A percentile compares a stretch with the other conserved stretches of the same genome.
Conservation (phyloP, 2,888 invertebrate species). For the Anarsia innoxiella region DNA sequence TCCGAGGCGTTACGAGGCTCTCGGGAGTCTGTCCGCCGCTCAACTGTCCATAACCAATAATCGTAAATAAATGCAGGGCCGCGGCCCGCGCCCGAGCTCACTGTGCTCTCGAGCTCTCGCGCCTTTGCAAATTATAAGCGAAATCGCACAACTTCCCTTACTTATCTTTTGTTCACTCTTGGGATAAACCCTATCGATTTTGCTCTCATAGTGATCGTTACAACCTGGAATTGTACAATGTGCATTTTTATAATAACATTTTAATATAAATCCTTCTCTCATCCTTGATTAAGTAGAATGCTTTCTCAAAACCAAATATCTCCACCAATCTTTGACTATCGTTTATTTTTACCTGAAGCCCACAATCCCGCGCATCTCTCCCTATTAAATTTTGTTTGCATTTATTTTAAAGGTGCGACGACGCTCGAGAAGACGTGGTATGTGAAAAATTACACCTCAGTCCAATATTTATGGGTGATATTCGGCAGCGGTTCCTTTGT, state of each 20-base stretch:
- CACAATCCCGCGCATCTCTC: constrained; percentile 73
- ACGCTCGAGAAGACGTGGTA: constrained; percentile 72
- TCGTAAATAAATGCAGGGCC: constrained; percentile 64
- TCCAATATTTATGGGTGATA: constrained; percentile 76
- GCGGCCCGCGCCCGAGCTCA: constrained; percentile 29
- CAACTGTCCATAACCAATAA: constrained; percentile 74
- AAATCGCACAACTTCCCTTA: constrained; percentile 19
- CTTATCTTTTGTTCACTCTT: constrained; percentile 18
- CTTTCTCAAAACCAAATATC: constrained; percentile 52
- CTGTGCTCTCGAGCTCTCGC: constrained; percentile 17
- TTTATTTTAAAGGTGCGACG: constrained; percentile 76
- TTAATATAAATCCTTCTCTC: too few species aligned
- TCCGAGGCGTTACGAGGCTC: constrained; percentile 71
- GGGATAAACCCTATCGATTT: constrained; percentile 11
- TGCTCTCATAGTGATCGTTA: background rate
- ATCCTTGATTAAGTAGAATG: constrained; percentile 21
- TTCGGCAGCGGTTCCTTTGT: constrained; percentile 76
- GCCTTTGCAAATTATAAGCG: constrained; percentile 33
- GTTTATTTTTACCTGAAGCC: constrained; percentile 71
- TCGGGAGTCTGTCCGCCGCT: constrained; percentile 55
- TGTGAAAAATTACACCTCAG: constrained; percentile 76
- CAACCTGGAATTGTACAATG: constrained; percentile 2
- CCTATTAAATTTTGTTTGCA: constrained; percentile 76
- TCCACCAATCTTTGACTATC: constrained; percentile 60
- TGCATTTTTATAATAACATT: constrained; percentile 12